Evolutionary conservation across 2,888 invertebrate genomes (phyloP).

Genomic region (Apodemia zela): DNA sequence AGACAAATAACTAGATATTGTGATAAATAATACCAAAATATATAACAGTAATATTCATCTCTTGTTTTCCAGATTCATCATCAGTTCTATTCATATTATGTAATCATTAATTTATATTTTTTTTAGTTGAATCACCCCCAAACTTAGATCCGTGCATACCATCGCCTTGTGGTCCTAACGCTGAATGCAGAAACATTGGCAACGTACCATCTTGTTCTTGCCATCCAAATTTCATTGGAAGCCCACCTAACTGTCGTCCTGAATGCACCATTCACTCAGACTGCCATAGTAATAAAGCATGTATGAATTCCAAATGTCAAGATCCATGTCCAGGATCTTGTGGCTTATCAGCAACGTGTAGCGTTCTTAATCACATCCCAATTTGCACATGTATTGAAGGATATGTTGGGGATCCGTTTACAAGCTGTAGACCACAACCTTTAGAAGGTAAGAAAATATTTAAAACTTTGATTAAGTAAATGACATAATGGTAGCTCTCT

Average conservation of each 20-base stretch:
- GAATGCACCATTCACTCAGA: conserved; percentile 87
- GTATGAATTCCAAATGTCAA: conserved; percentile 86
- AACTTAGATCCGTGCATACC: conserved; percentile 78
- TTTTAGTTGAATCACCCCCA: conserved; percentile 55
- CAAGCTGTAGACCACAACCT: conserved; percentile 75
- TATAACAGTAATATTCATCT: too few species aligned
- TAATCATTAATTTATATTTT: background rate
- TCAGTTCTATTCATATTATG: too few species aligned
- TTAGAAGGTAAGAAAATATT: conserved; percentile 63
- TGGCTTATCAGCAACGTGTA: conserved; percentile 81
- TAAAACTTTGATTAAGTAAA: background rate
- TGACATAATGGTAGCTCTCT: background rate
- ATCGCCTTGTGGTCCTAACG: conserved; percentile 84
- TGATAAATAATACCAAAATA: too few species aligned
- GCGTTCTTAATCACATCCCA: conserved; percentile 87
- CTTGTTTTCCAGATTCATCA: too few species aligned
- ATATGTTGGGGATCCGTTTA: conserved; percentile 88
- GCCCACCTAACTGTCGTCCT: conserved; percentile 85
- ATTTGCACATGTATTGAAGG: conserved; percentile 86
- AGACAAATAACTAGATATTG: too few species aligned
- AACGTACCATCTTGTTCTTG: conserved; percentile 84
- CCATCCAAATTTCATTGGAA: conserved; percentile 82
- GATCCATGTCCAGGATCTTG: conserved; percentile 91
- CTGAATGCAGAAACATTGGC: conserved; percentile 82
- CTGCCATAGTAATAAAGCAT: conserved; percentile 86